These are phyloP conservation scores for Sisyra nigra DNA, from an alignment of 2,888 invertebrate species.

Conservation along the genomic window DNA sequence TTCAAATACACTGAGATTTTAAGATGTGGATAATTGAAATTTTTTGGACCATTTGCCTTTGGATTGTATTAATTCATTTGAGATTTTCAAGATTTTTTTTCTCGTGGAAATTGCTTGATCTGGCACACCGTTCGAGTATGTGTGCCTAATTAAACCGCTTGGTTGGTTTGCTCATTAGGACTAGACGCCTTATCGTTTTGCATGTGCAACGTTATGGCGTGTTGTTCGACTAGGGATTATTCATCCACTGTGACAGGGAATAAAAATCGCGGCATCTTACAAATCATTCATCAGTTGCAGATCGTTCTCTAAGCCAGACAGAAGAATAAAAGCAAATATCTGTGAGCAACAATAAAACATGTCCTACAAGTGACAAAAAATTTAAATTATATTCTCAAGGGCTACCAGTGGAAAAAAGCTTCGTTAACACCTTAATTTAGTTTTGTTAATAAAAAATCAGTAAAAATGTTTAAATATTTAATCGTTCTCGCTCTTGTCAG, in stretches of 20 bases:
- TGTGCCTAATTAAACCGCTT: background rate
- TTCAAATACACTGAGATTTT: no score
- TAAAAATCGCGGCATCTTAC: constrained; percentile 4
- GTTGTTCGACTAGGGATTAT: background rate
- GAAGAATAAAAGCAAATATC: background rate
- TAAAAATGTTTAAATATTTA: background rate
- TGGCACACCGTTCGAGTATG: no score
- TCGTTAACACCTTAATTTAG: background rate
- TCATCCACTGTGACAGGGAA: constrained; percentile 5
- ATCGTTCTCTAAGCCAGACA: background rate
- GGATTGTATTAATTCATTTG: no score
- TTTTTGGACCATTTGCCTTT: no score
- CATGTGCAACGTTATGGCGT: background rate
- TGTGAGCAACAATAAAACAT: background rate
- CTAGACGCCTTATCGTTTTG: background rate
- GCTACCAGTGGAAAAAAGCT: no score
- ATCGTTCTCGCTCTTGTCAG: background rate
- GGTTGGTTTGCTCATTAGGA: background rate
- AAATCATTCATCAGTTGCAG: background rate
- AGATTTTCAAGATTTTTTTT: no score
- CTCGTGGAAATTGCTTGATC: no score
- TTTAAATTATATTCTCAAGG: no score
- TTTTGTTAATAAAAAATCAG: background rate
- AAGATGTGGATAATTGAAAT: no score
- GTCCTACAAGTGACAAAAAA: no score